Base-by-base conservation (phyloP, 92 coral and sea anemone genomes). In the Porites divaricata region DNA sequence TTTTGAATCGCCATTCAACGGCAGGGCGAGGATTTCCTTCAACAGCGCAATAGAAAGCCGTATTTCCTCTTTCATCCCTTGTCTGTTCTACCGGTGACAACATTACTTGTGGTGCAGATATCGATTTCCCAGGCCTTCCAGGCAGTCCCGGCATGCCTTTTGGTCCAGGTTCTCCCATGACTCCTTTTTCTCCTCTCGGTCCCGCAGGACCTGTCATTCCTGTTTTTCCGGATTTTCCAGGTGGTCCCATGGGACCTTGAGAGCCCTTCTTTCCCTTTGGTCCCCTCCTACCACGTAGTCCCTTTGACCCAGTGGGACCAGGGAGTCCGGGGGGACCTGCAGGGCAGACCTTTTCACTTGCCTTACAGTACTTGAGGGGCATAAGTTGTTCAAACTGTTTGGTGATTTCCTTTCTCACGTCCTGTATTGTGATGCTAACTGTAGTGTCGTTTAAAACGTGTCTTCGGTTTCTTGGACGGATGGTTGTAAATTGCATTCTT, bases 241-340 rank as follows among this genome's bases (percentile, higher is more conserved):
- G 74, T 70, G 74, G 74, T 10, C 74, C 74, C 35, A 70, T 20
- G 49, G 1, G 7, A 20, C 74, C 74, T 23, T 1, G 74, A 3
- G 1, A 9, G 6, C 74, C 74, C 10, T 24, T 23, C 50, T 45
- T 70, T 45, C 74, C 74, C 28, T 6, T 23, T 15, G 49, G 49
- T 70, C 74, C 74, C 74, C 74, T 70, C 74, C 74, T 26, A 16
- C 74, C 74, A 26, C 59, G 79, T 22, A 17, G 21, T 21, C 19
- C 80, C 26, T 75, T 53, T 56, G 51, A 19, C 22, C 80, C 80
- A 21, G 2, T 23, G 23, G 23, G 11, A 23, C 79, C 79, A 56
- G 67, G 65, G 49, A 28, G 0, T 75, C 79, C 79, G 79, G 79
- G 79, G 79, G 79, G 67, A 2, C 79, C 79, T 2, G 80, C 67